Evolutionary conservation across 2,797 vertebrate genomes (phyloP).

Genomic region (Manis pentadactyla): DNA sequence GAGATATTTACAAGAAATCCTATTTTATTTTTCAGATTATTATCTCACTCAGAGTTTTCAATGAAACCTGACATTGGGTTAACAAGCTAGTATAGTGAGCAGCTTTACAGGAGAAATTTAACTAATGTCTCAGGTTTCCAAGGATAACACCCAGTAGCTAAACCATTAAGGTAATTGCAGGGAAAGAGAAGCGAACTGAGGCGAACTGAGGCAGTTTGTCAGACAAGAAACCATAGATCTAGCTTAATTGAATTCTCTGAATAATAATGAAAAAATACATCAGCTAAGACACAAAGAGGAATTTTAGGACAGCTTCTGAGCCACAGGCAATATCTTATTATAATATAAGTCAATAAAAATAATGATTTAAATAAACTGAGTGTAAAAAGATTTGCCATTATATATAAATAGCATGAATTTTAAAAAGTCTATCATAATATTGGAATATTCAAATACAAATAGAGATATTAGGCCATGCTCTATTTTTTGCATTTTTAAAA

Average conservation of each 20-base stretch:
- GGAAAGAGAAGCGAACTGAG: slow-evolving; percentile 60
- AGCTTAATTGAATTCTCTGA: slow-evolving; percentile 76
- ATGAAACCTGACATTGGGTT: slow-evolving; percentile 27
- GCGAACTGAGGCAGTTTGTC: slow-evolving; percentile 67
- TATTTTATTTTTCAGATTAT: slow-evolving; percentile 4
- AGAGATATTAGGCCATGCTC: not conserved
- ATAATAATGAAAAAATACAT: slow-evolving; percentile 69
- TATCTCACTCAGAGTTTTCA: slow-evolving; percentile 56
- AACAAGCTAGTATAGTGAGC: slow-evolving; percentile 34
- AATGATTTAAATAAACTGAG: slow-evolving; percentile 57
- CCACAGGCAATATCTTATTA: slow-evolving; percentile 27
- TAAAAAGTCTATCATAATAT: not conserved
- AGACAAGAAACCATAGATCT: slow-evolving; percentile 58
- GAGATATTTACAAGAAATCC: not conserved
- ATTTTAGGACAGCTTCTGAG: slow-evolving; percentile 58
- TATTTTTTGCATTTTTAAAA: slow-evolving; percentile 34
- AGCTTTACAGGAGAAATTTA: slow-evolving; percentile 59
- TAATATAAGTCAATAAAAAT: slow-evolving; percentile 44
- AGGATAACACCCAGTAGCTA: slow-evolving; percentile 62
- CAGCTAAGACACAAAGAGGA: slow-evolving; percentile 43
- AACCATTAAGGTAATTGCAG: slow-evolving; percentile 76
- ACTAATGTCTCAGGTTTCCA: slow-evolving; percentile 46
- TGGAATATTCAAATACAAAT: slow-evolving; percentile 61
- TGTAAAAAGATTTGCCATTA: slow-evolving; percentile 55
- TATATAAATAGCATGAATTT: slow-evolving; percentile 17